Percentiles rank a stretch among this genome's conserved stretches.
phyloP scores from a whole-genome alignment of 2,888 invertebrate genomes.

The Carpatolechia fugitivella region DNA sequence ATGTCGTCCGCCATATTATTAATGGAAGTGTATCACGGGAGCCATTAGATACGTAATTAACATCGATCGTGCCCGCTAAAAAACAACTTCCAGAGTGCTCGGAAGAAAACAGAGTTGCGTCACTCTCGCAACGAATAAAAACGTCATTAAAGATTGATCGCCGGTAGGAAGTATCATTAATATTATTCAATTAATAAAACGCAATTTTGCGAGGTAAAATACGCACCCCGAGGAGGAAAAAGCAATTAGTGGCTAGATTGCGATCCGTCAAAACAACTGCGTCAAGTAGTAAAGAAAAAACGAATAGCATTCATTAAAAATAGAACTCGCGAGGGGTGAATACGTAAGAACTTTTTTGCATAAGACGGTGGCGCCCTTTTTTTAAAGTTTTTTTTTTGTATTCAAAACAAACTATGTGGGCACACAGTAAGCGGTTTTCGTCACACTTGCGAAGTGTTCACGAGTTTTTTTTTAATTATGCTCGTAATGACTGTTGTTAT shows the following conservation, averaged over 20 bases:
- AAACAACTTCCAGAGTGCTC: constrained; percentile 52
- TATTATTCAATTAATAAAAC: constrained; percentile 80
- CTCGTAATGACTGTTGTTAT: constrained; percentile 74
- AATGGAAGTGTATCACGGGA: constrained; percentile 79
- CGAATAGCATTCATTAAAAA: constrained; percentile 75
- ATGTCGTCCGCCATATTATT: constrained; percentile 69
- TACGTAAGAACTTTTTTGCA: constrained; percentile 77
- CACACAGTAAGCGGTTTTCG: constrained; percentile 75
- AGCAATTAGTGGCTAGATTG: constrained; percentile 80
- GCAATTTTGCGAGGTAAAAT: constrained; percentile 72
- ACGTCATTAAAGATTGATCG: constrained; percentile 78
- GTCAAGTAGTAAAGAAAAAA: constrained; percentile 68
- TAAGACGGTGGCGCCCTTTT: constrained; percentile 75
- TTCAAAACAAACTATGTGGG: constrained; percentile 75
- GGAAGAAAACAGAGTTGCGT: constrained; percentile 55
- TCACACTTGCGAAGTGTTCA: constrained; percentile 69
- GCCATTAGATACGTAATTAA: constrained; percentile 78
- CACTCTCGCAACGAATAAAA: constrained; percentile 72
- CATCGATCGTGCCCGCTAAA: constrained; percentile 63
- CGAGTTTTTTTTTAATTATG: constrained; percentile 75
- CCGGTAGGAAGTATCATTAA: constrained; percentile 75
- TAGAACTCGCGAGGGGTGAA: constrained; percentile 77
- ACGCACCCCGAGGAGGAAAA: constrained; percentile 75
- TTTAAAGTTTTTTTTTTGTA: constrained; percentile 59
- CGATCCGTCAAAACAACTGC: constrained; percentile 79